Base-by-base conservation (phyloP, 2,113 vertebrate genomes). In the Trogon melanurus region DNA sequence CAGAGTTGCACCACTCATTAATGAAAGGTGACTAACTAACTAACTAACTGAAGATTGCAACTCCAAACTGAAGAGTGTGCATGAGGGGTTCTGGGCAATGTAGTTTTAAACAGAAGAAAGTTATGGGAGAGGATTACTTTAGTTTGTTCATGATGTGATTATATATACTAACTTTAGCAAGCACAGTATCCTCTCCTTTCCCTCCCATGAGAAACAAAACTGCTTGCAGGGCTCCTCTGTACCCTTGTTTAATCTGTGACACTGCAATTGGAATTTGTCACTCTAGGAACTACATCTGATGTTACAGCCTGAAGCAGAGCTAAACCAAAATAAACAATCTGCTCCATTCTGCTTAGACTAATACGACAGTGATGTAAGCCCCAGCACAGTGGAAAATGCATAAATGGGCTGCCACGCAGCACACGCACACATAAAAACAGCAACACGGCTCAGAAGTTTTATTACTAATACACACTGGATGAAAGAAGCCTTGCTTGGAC, bases 291-390 rank as follows among this genome's bases (percentile, higher is more conserved):
- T 97, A 95, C 97, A 98, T 98, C 97, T 98, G 97, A 98, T 97
- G 97, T 92, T 98, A 97, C 97, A 97, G 97, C 98, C 98, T 85
- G 97, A 93, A 98, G 98, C 95, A 0, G 89, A 97, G 96, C 96
- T 97, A 95, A 98, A 98, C 97, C 96, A 96, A 97, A 98, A 98
- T 98, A 98, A 98, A 98, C 98, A 98, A 97, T 98, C 98, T 98
- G 98, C 97, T 98, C 97, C 86, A 62, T 96, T 97, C 96, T 96
- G 96, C 97, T 97, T 96, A 97, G 95, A 95, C 97, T 98, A 98
- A 98, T 88, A 89, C 17, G 97, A 98, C 98, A 98, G 96, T 98
- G 98, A 98, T 98, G 96, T 93, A 98, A 95, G 94, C 87, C 82
- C 80, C 45, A 27, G 74, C 32, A 36, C 70, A 73, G 87, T 4